These are phyloP conservation scores for Poeciliopsis turneri DNA, from an alignment of 2,797 vertebrate genomes.

Conservation along the genomic window DNA sequence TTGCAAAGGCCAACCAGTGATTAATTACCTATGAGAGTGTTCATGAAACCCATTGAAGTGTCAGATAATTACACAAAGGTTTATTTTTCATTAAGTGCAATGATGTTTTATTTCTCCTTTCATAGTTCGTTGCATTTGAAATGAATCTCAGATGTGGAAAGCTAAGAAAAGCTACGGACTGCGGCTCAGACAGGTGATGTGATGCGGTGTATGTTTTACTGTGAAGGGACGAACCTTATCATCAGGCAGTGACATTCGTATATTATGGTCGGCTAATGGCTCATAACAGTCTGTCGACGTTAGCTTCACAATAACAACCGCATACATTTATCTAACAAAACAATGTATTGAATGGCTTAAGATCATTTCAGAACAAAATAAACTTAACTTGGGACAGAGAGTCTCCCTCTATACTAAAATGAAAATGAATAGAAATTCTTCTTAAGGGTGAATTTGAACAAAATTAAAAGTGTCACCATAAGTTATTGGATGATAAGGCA, in stretches of 20 bases:
- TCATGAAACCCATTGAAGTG: neutral
- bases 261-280: neutral
- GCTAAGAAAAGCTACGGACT: neutral
- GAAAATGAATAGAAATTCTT: no score
- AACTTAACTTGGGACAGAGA: no score
- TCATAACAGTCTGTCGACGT: neutral
- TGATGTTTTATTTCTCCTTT: neutral
- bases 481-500: neutral
- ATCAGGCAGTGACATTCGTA: neutral
- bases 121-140: neutral
- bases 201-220: neutral
- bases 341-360: neutral
- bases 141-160: neutral
- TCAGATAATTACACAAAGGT: conserved; percentile 14
- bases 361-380: neutral
- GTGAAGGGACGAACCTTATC: neutral
- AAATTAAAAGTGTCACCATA: neutral
- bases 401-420: no score
- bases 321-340: neutral
- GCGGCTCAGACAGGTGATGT: neutral
- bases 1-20: conserved; percentile 1
- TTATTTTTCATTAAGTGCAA: conserved; percentile 1
- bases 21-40: conserved; percentile 5
- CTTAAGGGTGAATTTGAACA: no score
- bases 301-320: neutral